Conservation (phyloP, 2,888 invertebrate species). For the Andrena haemorrhoa region DNA sequence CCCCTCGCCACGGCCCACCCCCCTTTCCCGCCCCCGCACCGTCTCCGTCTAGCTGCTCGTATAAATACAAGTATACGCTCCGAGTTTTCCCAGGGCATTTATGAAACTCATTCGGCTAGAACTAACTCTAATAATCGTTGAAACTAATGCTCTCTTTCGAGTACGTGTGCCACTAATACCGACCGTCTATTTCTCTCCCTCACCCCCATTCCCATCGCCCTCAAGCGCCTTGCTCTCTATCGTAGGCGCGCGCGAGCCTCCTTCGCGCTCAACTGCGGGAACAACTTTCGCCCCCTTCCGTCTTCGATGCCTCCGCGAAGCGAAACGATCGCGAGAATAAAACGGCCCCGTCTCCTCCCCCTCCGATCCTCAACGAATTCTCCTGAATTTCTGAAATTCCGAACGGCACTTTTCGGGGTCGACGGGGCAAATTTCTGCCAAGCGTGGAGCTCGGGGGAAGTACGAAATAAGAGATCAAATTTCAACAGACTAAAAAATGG, state of each 20-base stretch:
- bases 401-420: not conserved
- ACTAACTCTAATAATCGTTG: conserved; percentile 85
- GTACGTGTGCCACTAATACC: conserved; percentile 67
- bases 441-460: no score
- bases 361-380: not conserved
- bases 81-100: conserved; percentile 80
- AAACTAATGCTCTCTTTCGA: conserved; percentile 82
- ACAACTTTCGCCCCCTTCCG: conserved; percentile 13
- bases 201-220: not conserved
- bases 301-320: not conserved
- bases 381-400: not conserved
- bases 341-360: not conserved
- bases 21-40: conserved; percentile 6
- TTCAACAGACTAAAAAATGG: no score
- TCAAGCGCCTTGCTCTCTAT: conserved; percentile 2
- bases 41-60: conserved; percentile 55
- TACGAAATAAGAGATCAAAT: no score
- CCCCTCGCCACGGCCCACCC: not conserved
- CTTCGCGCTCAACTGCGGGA: conserved; percentile 2
- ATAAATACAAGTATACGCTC: conserved; percentile 78
- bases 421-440: not conserved
- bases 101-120: conserved; percentile 83
- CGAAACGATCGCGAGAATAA: not conserved
- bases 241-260: conserved; percentile 6
- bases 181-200: not conserved